These are phyloP conservation scores for Corythornis madagascariensis DNA, from an alignment of 2,113 vertebrate genomes.

Conservation along the genomic window DNA sequence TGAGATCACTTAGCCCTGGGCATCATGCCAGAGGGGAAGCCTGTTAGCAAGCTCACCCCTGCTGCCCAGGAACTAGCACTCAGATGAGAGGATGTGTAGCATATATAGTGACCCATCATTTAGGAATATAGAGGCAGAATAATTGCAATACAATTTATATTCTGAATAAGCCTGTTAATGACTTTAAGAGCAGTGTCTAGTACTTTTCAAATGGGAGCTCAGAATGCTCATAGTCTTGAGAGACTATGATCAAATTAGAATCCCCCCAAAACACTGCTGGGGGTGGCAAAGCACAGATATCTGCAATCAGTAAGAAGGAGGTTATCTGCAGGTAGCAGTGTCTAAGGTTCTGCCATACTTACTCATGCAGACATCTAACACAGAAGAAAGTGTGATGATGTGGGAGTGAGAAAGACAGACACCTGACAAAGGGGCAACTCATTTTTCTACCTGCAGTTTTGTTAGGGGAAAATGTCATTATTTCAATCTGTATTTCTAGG, in stretches of 20 bases:
- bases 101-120: neutral
- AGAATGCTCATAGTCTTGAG: neutral
- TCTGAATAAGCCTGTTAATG: neutral
- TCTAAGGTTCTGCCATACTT: neutral
- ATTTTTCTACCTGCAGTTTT: neutral
- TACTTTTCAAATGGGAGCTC: neutral
- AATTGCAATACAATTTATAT: neutral
- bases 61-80: neutral
- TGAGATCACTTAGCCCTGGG: slow-evolving; percentile 52
- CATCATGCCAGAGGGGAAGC: neutral
- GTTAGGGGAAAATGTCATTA: neutral
- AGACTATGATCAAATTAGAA: neutral
- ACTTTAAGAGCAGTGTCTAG: neutral
- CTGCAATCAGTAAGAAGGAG: neutral
- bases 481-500: neutral
- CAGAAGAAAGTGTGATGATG: neutral
- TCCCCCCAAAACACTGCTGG: neutral
- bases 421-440: neutral
- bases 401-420: neutral
- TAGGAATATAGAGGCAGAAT: neutral
- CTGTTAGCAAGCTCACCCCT: neutral
- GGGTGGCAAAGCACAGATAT: neutral
- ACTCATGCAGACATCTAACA: neutral
- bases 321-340: neutral
- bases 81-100: neutral